Percentiles rank a stretch among this genome's conserved stretches.
Evolutionary conservation across 2,888 invertebrate genomes (phyloP).

Genomic region (Strigamia transsilvanica): DNA sequence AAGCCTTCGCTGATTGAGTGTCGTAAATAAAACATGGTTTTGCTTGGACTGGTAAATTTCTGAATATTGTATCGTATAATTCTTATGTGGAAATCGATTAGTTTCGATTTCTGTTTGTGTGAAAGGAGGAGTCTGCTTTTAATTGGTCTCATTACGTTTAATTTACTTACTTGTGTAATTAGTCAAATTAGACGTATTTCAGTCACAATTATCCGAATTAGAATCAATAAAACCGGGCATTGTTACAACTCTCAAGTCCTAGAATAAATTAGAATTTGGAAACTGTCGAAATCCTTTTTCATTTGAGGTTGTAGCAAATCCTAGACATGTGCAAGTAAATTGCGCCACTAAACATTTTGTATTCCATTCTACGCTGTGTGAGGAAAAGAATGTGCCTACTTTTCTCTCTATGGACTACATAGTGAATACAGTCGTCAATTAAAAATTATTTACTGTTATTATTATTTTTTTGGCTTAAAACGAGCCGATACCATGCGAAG

Average conservation of each 20-base stretch:
- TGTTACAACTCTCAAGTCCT: neutral
- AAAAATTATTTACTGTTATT: too few relatives aligned
- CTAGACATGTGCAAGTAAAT: neutral
- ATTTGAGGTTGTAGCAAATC: neutral
- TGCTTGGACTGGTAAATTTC: too few relatives aligned
- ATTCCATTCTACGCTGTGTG: neutral
- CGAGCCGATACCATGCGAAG: too few relatives aligned
- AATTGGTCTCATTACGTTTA: conserved; percentile 16
- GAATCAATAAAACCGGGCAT: conserved; percentile 11
- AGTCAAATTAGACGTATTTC: conserved; percentile 6
- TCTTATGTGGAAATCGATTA: conserved; percentile 11
- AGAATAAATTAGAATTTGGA: neutral
- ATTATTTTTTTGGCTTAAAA: too few relatives aligned
- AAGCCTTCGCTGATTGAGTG: neutral
- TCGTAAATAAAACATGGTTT: neutral
- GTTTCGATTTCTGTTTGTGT: neutral
- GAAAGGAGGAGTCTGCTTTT: neutral
- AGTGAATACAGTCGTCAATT: too few relatives aligned
- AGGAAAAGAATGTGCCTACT: too few relatives aligned
- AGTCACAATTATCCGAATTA: conserved; percentile 7
- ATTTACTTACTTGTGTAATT: neutral
- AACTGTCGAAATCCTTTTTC: neutral
- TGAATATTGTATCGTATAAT: neutral
- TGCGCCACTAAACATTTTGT: neutral
- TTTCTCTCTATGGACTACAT: too few relatives aligned